Percentiles rank a stretch among this genome's conserved stretches.
Evolutionary conservation across 2,888 invertebrate genomes (phyloP).

Genomic region (Aplocera efformata): DNA sequence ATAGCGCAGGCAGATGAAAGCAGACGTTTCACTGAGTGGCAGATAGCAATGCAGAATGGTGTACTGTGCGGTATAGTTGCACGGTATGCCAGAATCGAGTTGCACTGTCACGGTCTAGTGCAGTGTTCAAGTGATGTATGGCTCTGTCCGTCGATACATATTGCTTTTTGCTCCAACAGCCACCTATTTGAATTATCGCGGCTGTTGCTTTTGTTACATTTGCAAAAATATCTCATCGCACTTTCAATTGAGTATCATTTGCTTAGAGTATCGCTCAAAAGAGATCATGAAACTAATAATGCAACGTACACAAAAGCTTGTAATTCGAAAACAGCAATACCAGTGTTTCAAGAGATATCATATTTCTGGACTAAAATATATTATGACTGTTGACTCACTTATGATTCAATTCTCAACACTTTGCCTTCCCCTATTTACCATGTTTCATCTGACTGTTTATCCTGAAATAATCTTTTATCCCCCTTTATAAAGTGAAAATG

Average conservation of each 20-base stretch:
- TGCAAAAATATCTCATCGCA: neutral
- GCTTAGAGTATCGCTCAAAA: neutral
- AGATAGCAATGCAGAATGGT: constrained; percentile 8
- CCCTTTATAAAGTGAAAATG: constrained; percentile 23
- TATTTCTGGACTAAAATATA: constrained; percentile 14
- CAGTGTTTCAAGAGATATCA: constrained; percentile 13
- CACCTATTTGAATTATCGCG: constrained; percentile 9
- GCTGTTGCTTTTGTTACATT: constrained; percentile 11
- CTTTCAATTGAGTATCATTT: neutral
- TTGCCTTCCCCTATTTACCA: constrained; percentile 28
- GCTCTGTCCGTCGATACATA: constrained; percentile 23
- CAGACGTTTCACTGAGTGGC: constrained; percentile 11
- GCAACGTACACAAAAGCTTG: constrained; percentile 1
- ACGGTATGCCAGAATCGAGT: constrained; percentile 21
- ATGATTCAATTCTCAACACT: constrained; percentile 39
- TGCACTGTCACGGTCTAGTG: constrained; percentile 31
- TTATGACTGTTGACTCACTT: constrained; percentile 35
- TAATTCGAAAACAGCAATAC: constrained; percentile 1
- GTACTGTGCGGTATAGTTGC: neutral
- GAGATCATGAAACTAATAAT: constrained; percentile 1
- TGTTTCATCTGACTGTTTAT: constrained; percentile 24
- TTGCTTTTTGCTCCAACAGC: constrained; percentile 25
- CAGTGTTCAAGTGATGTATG: constrained; percentile 28
- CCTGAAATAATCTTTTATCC: constrained; percentile 27
- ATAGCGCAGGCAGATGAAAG: constrained; percentile 25